phyloP scores from a whole-genome alignment of 2,888 invertebrate genomes.

The Sinopyrophorus schimmeli region DNA sequence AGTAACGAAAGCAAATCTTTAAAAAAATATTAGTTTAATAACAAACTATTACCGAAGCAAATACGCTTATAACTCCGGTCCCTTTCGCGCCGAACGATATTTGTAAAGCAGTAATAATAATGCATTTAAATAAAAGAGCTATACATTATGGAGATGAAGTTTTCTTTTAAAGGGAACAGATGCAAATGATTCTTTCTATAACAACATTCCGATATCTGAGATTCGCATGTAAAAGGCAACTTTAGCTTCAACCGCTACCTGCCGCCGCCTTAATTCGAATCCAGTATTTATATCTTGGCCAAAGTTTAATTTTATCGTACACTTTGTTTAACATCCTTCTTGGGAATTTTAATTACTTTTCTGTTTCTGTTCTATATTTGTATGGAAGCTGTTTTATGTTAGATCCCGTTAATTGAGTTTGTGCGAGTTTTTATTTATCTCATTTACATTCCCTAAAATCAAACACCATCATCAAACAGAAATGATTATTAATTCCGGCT shows the following conservation, averaged over 20 bases:
- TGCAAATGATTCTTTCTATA: conserved; percentile 6
- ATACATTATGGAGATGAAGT: conserved; percentile 7
- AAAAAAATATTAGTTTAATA: no score
- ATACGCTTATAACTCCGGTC: no score
- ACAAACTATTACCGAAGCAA: no score
- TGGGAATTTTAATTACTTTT: conserved; percentile 54
- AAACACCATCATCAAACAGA: conserved; percentile 16
- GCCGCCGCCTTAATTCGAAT: conserved; percentile 45
- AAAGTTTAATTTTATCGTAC: conserved; percentile 51
- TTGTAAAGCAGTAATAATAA: no score
- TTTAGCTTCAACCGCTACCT: conserved; percentile 20
- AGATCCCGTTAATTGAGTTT: conserved; percentile 39
- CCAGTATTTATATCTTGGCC: conserved; percentile 51
- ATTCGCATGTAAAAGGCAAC: conserved; percentile 8
- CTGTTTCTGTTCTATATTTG: conserved; percentile 49
- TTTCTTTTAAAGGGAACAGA: no score
- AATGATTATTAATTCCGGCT: conserved; percentile 20
- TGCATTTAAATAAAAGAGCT: conserved; percentile 7
- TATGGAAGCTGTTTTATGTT: conserved; percentile 32
- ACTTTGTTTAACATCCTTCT: conserved; percentile 49
- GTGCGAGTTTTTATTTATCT: conserved; percentile 34
- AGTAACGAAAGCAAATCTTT: no score
- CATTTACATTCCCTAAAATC: conserved; percentile 22
- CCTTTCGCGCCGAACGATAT: no score
- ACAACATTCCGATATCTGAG: conserved; percentile 9